phyloP scores from a whole-genome alignment of 2,888 invertebrate species.

The Drosophila bunnanda region DNA sequence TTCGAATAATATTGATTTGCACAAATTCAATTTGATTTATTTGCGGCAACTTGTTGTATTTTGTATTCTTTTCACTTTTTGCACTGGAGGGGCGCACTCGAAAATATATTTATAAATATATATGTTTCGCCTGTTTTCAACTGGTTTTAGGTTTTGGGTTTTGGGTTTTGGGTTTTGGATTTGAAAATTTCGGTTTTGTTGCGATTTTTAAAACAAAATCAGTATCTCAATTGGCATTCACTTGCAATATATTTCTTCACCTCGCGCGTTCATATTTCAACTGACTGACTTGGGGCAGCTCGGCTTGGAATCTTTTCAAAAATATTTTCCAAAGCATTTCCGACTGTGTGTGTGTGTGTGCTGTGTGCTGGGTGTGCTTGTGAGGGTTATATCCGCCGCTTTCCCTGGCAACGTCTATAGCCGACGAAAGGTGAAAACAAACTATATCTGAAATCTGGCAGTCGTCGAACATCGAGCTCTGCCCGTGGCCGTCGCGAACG shows the following conservation, averaged over 20 bases:
- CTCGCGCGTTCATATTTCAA: constrained; percentile 18
- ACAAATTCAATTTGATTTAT: constrained; percentile 47
- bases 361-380: constrained; percentile 2
- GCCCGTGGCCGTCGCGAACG: not conserved
- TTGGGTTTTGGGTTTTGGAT: not conserved
- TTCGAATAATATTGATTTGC: constrained; percentile 59
- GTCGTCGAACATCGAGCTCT: constrained; percentile 25
- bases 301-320: constrained; percentile 36
- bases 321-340: constrained; percentile 45
- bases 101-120: constrained; percentile 14
- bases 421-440: constrained; percentile 82
- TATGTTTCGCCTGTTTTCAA: constrained; percentile 22
- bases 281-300: constrained; percentile 24
- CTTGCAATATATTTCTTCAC: constrained; percentile 29
- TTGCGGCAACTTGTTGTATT: constrained; percentile 21
- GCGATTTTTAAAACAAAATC: constrained; percentile 83
- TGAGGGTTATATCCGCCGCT: constrained; percentile 50
- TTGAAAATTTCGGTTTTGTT: constrained; percentile 50
- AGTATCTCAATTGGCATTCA: constrained; percentile 41
- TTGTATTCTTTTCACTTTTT: constrained; percentile 30
- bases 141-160: constrained; percentile 47
- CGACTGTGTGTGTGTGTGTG: constrained; percentile 13
- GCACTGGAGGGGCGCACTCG: constrained; percentile 53
- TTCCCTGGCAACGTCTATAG: constrained; percentile 76
- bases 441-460: constrained; percentile 66